Conservation (phyloP, 2,888 invertebrate genomes). For the Drosophila kuntzei region DNA sequence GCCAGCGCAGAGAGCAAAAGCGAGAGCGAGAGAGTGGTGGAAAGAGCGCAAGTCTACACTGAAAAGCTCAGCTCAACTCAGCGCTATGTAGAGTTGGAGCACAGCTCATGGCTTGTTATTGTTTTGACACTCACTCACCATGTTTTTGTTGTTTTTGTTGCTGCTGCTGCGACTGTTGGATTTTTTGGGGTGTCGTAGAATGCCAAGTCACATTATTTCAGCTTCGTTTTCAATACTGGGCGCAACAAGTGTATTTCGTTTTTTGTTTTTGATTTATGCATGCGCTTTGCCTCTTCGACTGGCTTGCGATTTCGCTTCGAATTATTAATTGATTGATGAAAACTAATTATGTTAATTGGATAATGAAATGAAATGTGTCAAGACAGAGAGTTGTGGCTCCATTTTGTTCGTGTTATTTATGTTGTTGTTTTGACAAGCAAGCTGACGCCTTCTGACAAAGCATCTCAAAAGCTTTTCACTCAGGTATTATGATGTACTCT, state of each 20-base stretch:
- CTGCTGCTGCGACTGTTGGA: slow-evolving; percentile 12
- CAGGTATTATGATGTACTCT: slow-evolving; percentile 24
- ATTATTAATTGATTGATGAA: slow-evolving; percentile 80
- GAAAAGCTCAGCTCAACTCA: slow-evolving; percentile 70
- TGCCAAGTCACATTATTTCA: slow-evolving; percentile 70
- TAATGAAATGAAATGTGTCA: slow-evolving; percentile 78
- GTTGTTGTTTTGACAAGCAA: slow-evolving; percentile 38
- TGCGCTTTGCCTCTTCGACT: slow-evolving; percentile 46
- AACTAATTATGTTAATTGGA: slow-evolving; percentile 79
- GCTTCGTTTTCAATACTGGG: slow-evolving; percentile 72
- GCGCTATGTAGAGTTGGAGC: slow-evolving; percentile 62
- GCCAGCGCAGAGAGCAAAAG: slow-evolving; percentile 29
- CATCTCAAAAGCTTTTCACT: slow-evolving; percentile 16
- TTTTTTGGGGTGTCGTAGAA: slow-evolving; percentile 63
- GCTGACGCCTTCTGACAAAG: slow-evolving; percentile 37
- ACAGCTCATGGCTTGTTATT: slow-evolving; percentile 55
- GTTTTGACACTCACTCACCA: slow-evolving; percentile 47
- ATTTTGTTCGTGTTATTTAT: slow-evolving; percentile 38
- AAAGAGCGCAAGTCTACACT: slow-evolving; percentile 59
- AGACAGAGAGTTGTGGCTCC: slow-evolving; percentile 49
- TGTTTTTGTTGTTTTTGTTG: slow-evolving; percentile 31
- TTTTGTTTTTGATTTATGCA: slow-evolving; percentile 78
- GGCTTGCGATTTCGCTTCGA: slow-evolving; percentile 48
- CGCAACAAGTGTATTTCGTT: slow-evolving; percentile 78
- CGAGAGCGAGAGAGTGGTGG: slow-evolving; percentile 12